phyloP scores from a whole-genome alignment of 2,113 vertebrate genomes.

The Ammospiza nelsoni region DNA sequence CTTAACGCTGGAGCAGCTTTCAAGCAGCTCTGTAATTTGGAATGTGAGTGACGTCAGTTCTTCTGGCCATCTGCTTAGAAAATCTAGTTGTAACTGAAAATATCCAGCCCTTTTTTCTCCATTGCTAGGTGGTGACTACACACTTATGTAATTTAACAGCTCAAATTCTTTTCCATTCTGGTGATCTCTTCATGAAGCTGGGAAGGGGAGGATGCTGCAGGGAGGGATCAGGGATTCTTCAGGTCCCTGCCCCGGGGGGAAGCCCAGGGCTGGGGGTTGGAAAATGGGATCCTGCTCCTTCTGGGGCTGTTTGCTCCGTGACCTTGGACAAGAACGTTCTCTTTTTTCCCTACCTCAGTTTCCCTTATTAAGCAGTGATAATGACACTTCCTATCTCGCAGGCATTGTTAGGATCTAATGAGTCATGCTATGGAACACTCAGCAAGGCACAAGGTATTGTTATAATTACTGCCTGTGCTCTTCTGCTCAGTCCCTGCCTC shows the following conservation, averaged over 20 bases:
- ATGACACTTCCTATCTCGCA: not conserved
- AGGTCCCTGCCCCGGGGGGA: not conserved
- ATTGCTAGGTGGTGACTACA: slow-evolving; percentile 69
- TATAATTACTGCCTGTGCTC: not conserved
- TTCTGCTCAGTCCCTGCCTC: not conserved
- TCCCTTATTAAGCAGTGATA: not conserved
- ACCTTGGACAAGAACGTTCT: not conserved
- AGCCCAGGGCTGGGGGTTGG: not conserved
- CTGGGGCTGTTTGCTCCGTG: not conserved
- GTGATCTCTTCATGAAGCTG: slow-evolving; percentile 44
- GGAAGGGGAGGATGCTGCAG: slow-evolving; percentile 10
- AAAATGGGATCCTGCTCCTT: not conserved
- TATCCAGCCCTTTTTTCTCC: slow-evolving; percentile 70
- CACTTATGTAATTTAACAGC: slow-evolving; percentile 72
- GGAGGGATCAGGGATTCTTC: not conserved
- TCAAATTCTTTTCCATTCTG: slow-evolving; percentile 66
- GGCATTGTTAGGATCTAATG: slow-evolving; percentile 38
- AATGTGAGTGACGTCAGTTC: slow-evolving; percentile 73
- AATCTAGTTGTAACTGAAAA: slow-evolving; percentile 71
- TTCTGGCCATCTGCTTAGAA: slow-evolving; percentile 71
- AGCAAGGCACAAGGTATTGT: slow-evolving; percentile 5
- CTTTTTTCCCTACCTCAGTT: slow-evolving; percentile 17
- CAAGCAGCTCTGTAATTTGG: slow-evolving; percentile 65
- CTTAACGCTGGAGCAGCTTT: slow-evolving; percentile 58
- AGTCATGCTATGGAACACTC: slow-evolving; percentile 7